These are phyloP conservation scores for Leptestheria dahalacensis DNA, from an alignment of 1,140 invertebrate genomes.

Conservation along the genomic window DNA sequence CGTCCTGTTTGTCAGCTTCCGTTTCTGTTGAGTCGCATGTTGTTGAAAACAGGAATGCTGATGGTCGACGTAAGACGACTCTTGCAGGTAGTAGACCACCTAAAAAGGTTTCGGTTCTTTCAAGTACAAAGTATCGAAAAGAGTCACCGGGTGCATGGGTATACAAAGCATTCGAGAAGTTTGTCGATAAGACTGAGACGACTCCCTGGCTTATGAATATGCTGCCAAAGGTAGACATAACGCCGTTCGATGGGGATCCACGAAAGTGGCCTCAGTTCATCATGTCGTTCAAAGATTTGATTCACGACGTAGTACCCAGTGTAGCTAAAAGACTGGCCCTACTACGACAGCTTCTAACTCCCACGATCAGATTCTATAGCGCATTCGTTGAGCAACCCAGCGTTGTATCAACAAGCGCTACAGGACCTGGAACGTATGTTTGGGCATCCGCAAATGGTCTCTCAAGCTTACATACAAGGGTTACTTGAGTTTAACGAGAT, in stretches of 20 bases:
- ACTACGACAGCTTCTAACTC: not conserved
- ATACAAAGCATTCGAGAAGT: not conserved
- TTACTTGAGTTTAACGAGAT: not conserved
- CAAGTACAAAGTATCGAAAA: too few species aligned
- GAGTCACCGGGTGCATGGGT: too few species aligned
- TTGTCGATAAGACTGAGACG: not conserved
- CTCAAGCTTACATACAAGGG: not conserved
- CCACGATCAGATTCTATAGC: not conserved
- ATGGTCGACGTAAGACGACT: too few species aligned
- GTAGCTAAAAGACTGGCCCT: not conserved
- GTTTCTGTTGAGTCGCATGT: too few species aligned
- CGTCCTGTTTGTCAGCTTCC: too few species aligned
- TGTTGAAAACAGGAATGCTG: too few species aligned
- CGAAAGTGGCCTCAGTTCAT: slow-evolving; percentile 8
- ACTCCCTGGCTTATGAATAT: not conserved
- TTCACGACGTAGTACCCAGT: not conserved
- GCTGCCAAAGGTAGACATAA: slow-evolving; percentile 2
- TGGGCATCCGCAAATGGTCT: not conserved
- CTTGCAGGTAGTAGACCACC: too few species aligned
- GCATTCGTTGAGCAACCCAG: not conserved
- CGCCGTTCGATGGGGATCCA: not conserved
- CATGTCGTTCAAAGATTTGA: slow-evolving; percentile 1
- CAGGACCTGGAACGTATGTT: not conserved
- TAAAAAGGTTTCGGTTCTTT: too few species aligned
- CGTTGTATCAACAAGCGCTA: not conserved